These are phyloP conservation scores for Drosophila austrosaltans DNA, from an alignment of 2,888 invertebrate species.

Conservation along the genomic window DNA sequence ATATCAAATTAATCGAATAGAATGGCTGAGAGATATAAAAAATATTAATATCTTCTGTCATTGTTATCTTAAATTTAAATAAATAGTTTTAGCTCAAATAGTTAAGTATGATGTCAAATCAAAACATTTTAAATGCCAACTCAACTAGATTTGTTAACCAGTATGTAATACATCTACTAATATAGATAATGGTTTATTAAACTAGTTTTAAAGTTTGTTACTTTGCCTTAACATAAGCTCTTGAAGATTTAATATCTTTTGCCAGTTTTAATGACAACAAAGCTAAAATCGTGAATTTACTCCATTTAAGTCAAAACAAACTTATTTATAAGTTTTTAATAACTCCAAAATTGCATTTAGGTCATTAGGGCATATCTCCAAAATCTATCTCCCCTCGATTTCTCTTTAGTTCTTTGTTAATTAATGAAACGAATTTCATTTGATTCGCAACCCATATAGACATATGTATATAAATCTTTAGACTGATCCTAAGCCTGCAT, in stretches of 20 bases:
- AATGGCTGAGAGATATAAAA: not conserved
- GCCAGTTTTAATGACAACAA: no score
- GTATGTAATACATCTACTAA: not conserved
- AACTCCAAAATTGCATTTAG: not conserved
- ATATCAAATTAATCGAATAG: constrained; percentile 40
- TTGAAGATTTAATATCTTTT: not conserved
- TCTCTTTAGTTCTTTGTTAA: not conserved
- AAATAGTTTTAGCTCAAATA: not conserved
- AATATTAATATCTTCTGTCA: not conserved
- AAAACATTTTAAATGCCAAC: not conserved
- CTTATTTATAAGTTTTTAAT: not conserved
- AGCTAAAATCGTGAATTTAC: no score
- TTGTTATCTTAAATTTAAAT: not conserved
- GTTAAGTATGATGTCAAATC: not conserved
- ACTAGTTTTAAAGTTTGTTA: not conserved
- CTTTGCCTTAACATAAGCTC: not conserved
- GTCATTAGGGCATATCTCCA: not conserved
- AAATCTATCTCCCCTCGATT: not conserved
- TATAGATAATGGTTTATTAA: no score
- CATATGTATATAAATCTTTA: constrained; percentile 1
- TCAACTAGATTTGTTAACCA: no score
- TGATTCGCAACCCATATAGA: constrained; percentile 4
- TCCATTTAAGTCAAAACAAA: no score
- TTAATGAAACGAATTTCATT: constrained; percentile 1
- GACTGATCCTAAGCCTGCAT: constrained; percentile 30